A percentile compares a stretch with the other conserved stretches of the same genome.
phyloP scores from a whole-genome alignment of 2,797 vertebrate species.

The Aldrovandia affinis region DNA sequence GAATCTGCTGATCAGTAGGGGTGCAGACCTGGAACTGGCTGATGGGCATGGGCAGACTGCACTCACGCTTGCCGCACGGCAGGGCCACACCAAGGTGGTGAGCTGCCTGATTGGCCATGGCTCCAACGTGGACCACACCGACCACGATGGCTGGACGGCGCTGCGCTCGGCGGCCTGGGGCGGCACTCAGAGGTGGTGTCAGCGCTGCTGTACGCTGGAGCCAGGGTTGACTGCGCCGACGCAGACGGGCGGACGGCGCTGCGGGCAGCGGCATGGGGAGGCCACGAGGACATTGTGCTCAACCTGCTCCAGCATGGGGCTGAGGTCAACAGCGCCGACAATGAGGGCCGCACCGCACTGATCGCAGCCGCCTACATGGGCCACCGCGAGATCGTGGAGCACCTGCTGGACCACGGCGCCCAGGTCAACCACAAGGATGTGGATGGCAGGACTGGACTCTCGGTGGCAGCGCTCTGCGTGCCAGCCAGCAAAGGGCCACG shows the following conservation, averaged over 20 bases:
- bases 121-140: constrained; percentile 93
- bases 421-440: constrained; percentile 96
- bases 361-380: constrained; percentile 99
- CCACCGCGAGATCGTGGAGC: constrained; percentile 94
- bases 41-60: constrained; percentile 93
- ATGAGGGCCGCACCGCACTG: constrained; percentile 93
- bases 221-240: constrained; percentile 95
- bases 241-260: constrained; percentile 92
- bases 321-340: constrained; percentile 96
- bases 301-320: constrained; percentile 95
- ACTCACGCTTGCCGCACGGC: constrained; percentile 92
- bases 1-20: constrained; percentile 88
- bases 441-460: constrained; percentile 92
- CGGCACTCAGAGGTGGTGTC: constrained; percentile 97
- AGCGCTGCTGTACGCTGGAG: constrained; percentile 93
- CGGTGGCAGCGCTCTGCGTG: constrained; percentile 93
- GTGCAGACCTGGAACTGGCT: constrained; percentile 90
- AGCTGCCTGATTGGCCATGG: constrained; percentile 94
- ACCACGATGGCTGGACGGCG: constrained; percentile 96
- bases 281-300: constrained; percentile 95
- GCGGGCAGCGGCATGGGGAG: constrained; percentile 95
- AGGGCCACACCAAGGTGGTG: constrained; percentile 96
- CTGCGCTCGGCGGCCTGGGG: constrained; percentile 95
- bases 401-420: constrained; percentile 91
- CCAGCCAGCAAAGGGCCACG: constrained; percentile 96